Evolutionary conservation across 2,888 invertebrate species (phyloP).

Genomic region (Hedya salicella): DNA sequence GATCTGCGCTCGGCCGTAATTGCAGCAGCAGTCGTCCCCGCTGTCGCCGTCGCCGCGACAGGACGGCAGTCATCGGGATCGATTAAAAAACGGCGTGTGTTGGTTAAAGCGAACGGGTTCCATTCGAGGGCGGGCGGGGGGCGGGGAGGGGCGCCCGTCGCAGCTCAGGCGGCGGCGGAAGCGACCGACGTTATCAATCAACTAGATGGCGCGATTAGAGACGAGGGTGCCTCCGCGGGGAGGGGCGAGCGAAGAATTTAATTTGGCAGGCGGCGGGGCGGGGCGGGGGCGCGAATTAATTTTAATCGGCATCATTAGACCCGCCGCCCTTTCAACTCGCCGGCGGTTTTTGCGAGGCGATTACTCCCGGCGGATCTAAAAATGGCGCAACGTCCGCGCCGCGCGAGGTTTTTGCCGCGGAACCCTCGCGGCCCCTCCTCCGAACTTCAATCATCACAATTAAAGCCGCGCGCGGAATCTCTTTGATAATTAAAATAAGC

Average conservation of each 20-base stretch:
- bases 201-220: slow-evolving; percentile 51
- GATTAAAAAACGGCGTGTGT: slow-evolving; percentile 8
- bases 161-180: slow-evolving; percentile 18
- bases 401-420: slow-evolving; percentile 48
- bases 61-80: slow-evolving; percentile 3
- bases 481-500: slow-evolving; percentile 67
- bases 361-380: slow-evolving; percentile 55
- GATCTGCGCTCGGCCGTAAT: slow-evolving; percentile 11
- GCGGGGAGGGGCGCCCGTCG: slow-evolving; percentile 6
- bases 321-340: slow-evolving; percentile 55
- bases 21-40: neutral
- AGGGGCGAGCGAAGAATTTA: slow-evolving; percentile 65
- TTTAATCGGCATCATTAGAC: slow-evolving; percentile 80
- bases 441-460: slow-evolving; percentile 72
- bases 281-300: slow-evolving; percentile 70
- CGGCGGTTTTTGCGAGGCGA: slow-evolving; percentile 55
- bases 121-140: neutral
- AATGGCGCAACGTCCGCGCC: slow-evolving; percentile 50
- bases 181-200: slow-evolving; percentile 59
- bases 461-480: slow-evolving; percentile 67
- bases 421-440: neutral
- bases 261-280: slow-evolving; percentile 61
- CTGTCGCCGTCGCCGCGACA: neutral
- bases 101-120: slow-evolving; percentile 1
- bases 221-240: slow-evolving; percentile 2